A percentile compares a stretch with the other conserved stretches of the same genome.
Evolutionary conservation across 2,888 invertebrate genomes (phyloP).

Genomic region (Dynastes maya): DNA sequence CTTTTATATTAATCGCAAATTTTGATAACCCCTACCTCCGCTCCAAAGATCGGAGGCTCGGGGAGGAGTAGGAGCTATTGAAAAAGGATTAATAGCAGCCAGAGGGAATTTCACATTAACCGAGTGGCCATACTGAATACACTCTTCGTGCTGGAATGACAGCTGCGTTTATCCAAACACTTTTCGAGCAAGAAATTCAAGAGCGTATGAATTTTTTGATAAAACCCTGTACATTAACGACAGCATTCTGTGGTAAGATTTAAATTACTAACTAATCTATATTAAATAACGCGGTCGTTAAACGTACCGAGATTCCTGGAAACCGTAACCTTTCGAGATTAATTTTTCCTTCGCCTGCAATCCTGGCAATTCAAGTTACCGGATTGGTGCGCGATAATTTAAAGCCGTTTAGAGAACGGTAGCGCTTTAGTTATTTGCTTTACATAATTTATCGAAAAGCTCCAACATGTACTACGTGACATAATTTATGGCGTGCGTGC

Average conservation of each 20-base stretch:
- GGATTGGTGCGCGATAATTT: constrained; percentile 46
- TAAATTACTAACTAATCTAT: constrained; percentile 40
- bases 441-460: constrained; percentile 45
- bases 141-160: no score
- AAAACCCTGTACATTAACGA: background rate
- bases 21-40: no score
- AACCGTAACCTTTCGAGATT: constrained; percentile 28
- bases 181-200: background rate
- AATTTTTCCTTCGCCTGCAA: constrained; percentile 22
- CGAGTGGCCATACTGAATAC: no score
- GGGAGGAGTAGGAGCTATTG: no score
- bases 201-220: background rate
- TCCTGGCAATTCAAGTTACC: constrained; percentile 35
- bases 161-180: background rate
- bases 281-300: constrained; percentile 30
- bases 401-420: constrained; percentile 48
- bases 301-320: constrained; percentile 31
- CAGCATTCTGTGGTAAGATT: background rate
- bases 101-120: no score
- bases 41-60: no score
- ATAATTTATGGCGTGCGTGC: constrained; percentile 25
- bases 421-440: constrained; percentile 40
- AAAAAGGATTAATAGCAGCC: no score
- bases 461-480: constrained; percentile 19
- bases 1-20: no score